phyloP scores from a whole-genome alignment of 2,797 vertebrate genomes.

The Brotula barbata region DNA sequence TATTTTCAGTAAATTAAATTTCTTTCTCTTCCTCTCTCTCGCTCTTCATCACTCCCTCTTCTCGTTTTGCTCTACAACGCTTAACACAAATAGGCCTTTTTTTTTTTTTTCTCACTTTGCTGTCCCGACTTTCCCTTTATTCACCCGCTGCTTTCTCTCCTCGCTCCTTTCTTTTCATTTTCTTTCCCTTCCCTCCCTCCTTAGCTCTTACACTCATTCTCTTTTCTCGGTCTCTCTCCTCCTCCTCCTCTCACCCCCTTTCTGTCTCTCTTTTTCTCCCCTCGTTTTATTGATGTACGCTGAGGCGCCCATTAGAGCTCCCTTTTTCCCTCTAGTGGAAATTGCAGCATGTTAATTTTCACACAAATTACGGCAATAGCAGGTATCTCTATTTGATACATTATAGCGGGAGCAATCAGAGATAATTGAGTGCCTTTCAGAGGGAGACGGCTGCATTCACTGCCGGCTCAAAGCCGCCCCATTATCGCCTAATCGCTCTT shows the following conservation, averaged over 20 bases:
- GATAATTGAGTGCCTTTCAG: constrained; percentile 99
- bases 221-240: constrained; percentile 75
- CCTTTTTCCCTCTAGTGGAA: constrained; percentile 99
- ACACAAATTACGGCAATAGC: constrained; percentile 99
- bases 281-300: constrained; percentile 99
- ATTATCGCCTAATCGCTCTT: constrained; percentile 99
- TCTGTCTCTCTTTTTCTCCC: constrained; percentile 65
- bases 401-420: constrained; percentile 99
- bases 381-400: constrained; percentile 99
- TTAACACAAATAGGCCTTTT: constrained; percentile 63
- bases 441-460: constrained; percentile 99
- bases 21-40: constrained; percentile 80
- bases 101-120: constrained; percentile 34
- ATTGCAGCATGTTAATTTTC: constrained; percentile 99
- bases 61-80: constrained; percentile 75
- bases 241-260: constrained; percentile 73
- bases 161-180: constrained; percentile 81
- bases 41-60: constrained; percentile 36
- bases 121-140: constrained; percentile 49
- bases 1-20: constrained; percentile 99
- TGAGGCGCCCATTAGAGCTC: constrained; percentile 99
- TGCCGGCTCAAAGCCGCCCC: constrained; percentile 99
- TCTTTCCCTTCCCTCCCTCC: constrained; percentile 61
- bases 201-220: constrained; percentile 70
- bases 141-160: constrained; percentile 44